phyloP scores from a whole-genome alignment of 2,113 vertebrate genomes.

The Harpagus bidentatus region DNA sequence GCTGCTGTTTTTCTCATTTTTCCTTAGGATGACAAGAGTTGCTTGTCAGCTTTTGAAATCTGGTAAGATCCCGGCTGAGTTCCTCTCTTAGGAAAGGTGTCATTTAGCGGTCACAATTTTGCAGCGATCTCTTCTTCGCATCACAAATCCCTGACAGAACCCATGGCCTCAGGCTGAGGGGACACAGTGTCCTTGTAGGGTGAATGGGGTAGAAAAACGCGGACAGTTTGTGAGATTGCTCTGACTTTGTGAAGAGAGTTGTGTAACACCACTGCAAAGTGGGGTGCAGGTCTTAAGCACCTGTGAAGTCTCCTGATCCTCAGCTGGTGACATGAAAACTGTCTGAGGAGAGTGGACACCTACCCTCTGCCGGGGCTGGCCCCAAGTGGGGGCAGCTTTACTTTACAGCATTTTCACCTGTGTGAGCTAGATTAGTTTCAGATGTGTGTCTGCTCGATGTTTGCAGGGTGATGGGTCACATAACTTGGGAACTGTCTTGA shows the following conservation, averaged over 20 bases:
- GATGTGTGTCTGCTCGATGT: not conserved
- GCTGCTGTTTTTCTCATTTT: not conserved
- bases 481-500: not conserved
- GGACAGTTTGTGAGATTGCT: not conserved
- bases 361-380: not conserved
- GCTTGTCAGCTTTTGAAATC: not conserved
- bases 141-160: not conserved
- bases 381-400: not conserved
- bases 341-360: not conserved
- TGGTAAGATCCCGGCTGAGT: not conserved
- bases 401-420: not conserved
- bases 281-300: not conserved
- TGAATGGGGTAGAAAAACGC: not conserved
- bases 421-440: not conserved
- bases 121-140: not conserved
- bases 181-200: fast-evolving
- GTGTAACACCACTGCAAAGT: not conserved
- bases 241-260: not conserved
- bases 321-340: not conserved
- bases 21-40: not conserved
- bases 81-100: not conserved
- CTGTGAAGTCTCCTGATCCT: not conserved
- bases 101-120: not conserved
- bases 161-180: not conserved
- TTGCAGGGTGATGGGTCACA: not conserved